A percentile compares a stretch with the other conserved stretches of the same genome.
These are phyloP conservation scores for Oopsacas minuta DNA, from an alignment of 37 sponge, comb jelly and placozoan species.

Conservation along the genomic window DNA sequence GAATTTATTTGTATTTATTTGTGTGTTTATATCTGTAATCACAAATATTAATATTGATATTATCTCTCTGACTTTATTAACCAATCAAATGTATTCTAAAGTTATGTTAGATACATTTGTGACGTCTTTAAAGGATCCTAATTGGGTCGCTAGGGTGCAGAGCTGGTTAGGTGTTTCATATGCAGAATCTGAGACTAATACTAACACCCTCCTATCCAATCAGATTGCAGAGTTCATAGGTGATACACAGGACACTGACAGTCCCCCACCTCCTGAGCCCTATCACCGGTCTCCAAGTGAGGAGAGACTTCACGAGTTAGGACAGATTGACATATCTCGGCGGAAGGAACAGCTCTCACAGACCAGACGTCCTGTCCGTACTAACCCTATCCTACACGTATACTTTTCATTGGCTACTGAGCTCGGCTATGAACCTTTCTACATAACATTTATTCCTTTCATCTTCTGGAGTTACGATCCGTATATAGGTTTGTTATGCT, in stretches of 20 bases:
- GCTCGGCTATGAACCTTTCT: conserved; percentile 78
- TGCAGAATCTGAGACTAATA: not conserved
- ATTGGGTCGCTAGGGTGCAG: not conserved
- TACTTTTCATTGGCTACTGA: conserved; percentile 67
- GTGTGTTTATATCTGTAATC: not conserved
- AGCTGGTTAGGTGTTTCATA: not conserved
- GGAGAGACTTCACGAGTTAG: not conserved
- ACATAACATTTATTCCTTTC: conserved; percentile 55
- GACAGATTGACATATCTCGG: not conserved
- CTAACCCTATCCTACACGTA: conserved; percentile 48
- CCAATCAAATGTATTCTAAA: not conserved
- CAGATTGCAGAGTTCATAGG: not conserved
- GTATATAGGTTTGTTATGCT: conserved; percentile 18
- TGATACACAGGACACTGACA: not conserved
- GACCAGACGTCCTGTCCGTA: conserved; percentile 12
- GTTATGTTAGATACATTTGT: not conserved
- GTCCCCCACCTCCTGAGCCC: not conserved
- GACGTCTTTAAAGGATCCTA: not conserved
- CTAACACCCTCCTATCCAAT: not conserved
- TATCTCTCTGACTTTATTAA: not conserved
- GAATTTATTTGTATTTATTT: not conserved
- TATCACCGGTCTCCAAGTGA: not conserved
- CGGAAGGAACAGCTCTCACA: not conserved
- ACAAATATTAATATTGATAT: not conserved
- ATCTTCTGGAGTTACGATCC: conserved; percentile 60